Conservation (phyloP, 2,797 vertebrate genomes). For the Pachyuromys duprasi region DNA sequence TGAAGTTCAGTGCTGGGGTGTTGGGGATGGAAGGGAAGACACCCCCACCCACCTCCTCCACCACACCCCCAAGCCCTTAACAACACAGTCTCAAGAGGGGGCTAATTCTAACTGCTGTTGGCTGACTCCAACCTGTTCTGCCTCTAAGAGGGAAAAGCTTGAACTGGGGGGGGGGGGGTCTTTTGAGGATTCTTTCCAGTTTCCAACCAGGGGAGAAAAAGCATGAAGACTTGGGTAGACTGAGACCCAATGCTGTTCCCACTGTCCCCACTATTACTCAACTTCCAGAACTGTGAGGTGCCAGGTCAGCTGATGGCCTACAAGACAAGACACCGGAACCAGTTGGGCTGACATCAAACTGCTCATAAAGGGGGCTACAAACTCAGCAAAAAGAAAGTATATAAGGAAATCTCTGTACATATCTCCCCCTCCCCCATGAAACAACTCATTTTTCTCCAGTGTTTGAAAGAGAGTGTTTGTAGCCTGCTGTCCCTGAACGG, state of each 20-base stretch:
- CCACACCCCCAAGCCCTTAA: neutral
- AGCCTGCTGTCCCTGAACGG: conserved; percentile 2
- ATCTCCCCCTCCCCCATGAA: neutral
- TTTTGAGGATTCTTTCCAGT: neutral
- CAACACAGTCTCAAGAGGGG: neutral
- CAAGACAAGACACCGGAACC: conserved; percentile 14
- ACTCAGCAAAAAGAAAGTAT: conserved; percentile 54
- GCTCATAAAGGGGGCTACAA: conserved; percentile 39
- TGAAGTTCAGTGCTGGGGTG: conserved; percentile 55
- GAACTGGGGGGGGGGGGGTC: neutral
- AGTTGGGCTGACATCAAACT: conserved; percentile 28
- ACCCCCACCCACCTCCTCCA: neutral
- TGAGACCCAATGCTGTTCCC: neutral
- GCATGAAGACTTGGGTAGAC: neutral
- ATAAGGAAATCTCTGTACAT: conserved; percentile 46
- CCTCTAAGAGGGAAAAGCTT: neutral
- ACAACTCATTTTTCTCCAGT: conserved; percentile 43
- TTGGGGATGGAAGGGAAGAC: conserved; percentile 38
- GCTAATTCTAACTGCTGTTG: neutral
- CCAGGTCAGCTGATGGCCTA: neutral
- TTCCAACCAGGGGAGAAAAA: neutral
- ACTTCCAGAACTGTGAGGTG: neutral
- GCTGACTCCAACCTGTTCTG: neutral
- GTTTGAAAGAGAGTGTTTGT: conserved; percentile 37
- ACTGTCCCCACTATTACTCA: neutral